Percentiles rank a stretch among this genome's conserved stretches.
Evolutionary conservation across 1,140 invertebrate species (phyloP).

Genomic region (Thaumatotibia leucotreta): DNA sequence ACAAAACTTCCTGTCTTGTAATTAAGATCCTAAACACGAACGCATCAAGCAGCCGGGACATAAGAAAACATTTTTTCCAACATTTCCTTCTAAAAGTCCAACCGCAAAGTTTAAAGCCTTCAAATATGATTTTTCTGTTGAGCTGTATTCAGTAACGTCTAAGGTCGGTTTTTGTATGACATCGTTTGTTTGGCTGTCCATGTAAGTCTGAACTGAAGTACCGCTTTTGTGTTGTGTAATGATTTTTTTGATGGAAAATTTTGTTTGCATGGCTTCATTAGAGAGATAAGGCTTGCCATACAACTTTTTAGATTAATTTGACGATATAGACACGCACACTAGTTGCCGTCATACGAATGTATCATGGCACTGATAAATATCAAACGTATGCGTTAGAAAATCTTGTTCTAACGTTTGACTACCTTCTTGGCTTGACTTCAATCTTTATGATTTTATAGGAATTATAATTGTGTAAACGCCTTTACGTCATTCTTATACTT

Average conservation of each 20-base stretch:
- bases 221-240: background rate
- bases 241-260: constrained; percentile 8
- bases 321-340: too few species aligned
- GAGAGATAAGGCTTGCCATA: background rate
- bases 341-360: too few species aligned
- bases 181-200: background rate
- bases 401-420: too few species aligned
- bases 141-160: background rate
- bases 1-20: background rate
- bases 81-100: background rate
- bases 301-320: background rate
- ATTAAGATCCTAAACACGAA: background rate
- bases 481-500: too few species aligned
- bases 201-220: background rate
- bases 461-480: too few species aligned
- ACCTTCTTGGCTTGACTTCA: too few species aligned
- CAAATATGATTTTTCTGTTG: background rate
- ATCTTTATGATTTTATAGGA: too few species aligned
- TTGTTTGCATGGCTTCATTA: constrained; percentile 4
- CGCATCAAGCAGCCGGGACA: background rate
- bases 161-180: background rate
- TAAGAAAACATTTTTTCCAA: constrained; percentile 2
- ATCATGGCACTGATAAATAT: too few species aligned
- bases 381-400: too few species aligned
- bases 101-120: background rate